phyloP scores from a whole-genome alignment of 1,140 invertebrate species.

The Delia radicum region DNA sequence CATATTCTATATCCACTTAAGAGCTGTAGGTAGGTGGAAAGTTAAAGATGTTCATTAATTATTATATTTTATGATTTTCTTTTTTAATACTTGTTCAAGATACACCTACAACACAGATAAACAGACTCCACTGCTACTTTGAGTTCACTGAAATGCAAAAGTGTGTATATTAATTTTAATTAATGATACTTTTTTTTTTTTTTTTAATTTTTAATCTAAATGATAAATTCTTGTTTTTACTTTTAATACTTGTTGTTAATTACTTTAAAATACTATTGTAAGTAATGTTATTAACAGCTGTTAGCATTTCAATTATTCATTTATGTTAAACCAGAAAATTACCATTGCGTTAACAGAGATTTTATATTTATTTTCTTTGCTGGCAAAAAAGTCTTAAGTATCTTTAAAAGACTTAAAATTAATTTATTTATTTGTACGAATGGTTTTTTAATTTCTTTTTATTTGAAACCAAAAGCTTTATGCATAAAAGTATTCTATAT shows the following conservation, averaged over 20 bases:
- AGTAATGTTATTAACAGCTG: too few relatives aligned
- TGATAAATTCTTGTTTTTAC: not conserved
- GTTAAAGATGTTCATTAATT: not conserved
- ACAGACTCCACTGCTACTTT: not conserved
- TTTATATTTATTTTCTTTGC: too few relatives aligned
- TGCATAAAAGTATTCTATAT: too few relatives aligned
- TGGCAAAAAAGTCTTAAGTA: too few relatives aligned
- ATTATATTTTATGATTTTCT: not conserved
- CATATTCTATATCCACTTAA: not conserved
- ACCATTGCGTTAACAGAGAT: too few relatives aligned
- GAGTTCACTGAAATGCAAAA: not conserved
- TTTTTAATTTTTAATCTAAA: not conserved
- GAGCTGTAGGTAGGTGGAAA: not conserved
- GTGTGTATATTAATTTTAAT: not conserved
- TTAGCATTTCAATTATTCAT: too few relatives aligned
- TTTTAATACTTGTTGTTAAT: not conserved
- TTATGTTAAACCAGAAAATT: too few relatives aligned
- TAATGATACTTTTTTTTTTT: not conserved
- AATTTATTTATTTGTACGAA: too few relatives aligned
- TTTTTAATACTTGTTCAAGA: not conserved
- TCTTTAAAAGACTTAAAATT: too few relatives aligned
- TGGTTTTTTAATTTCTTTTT: too few relatives aligned
- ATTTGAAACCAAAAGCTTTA: too few relatives aligned
- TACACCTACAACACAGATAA: not conserved
- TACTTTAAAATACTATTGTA: too few relatives aligned